Percentiles rank a stretch among this genome's conserved stretches.
These are phyloP conservation scores for Casuarius casuarius DNA, from an alignment of 2,113 vertebrate species.

Conservation along the genomic window DNA sequence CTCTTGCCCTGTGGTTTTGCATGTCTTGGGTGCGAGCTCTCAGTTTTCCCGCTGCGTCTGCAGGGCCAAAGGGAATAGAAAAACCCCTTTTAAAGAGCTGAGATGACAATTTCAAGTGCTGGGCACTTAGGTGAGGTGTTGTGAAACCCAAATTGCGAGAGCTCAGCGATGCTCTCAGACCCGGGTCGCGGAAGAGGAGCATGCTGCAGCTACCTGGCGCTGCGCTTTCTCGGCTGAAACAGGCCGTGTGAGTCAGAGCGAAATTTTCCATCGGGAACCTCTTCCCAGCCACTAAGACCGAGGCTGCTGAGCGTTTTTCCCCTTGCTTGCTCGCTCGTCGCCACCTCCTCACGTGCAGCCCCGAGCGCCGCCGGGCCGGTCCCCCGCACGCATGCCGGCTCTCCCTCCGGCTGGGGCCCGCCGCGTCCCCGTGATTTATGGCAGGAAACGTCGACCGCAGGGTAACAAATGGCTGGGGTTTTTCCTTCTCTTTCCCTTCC, in stretches of 20 bases:
- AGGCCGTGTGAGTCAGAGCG: not conserved
- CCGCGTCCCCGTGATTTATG: not conserved
- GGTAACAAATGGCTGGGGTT: not conserved
- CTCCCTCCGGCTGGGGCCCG: not conserved
- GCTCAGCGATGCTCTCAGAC: not conserved
- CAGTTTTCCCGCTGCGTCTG: not conserved
- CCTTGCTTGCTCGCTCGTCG: not conserved
- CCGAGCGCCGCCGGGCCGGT: accelerated
- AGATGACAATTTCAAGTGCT: not conserved
- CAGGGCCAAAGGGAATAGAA: not conserved
- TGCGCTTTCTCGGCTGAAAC: not conserved
- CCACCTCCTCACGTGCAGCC: not conserved
- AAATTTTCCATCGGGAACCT: not conserved
- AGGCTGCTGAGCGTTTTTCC: not conserved
- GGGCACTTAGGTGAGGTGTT: not conserved
- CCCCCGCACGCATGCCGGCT: not conserved
- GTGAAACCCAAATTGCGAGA: constrained; percentile 12
- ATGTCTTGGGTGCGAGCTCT: not conserved
- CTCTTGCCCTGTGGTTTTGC: constrained; percentile 7
- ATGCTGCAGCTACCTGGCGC: not conserved
- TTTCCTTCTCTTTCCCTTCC: not conserved
- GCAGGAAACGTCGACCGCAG: not conserved
- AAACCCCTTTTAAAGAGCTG: not conserved
- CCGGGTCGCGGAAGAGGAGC: not conserved
- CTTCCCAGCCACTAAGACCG: not conserved